Conservation (phyloP, 2,797 vertebrate genomes). For the Syndactyla subalaris region DNA sequence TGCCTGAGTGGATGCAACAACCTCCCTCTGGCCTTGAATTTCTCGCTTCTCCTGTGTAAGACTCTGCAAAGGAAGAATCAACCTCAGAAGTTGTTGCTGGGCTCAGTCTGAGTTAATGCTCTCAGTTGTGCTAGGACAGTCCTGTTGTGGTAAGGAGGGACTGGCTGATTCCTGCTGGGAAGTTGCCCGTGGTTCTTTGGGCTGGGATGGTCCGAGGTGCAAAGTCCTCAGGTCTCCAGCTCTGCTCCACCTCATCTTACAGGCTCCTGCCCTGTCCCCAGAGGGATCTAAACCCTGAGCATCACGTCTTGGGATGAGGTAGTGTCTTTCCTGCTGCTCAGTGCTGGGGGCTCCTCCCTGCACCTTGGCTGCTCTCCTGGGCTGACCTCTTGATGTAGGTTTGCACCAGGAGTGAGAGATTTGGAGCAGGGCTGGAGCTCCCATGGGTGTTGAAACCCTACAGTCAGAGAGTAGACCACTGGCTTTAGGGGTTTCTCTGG, state of each 20-base stretch:
- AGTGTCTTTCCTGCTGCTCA: background rate
- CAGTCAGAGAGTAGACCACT: background rate
- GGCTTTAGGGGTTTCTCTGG: background rate
- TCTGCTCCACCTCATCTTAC: background rate
- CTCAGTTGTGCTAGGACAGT: background rate
- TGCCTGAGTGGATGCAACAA: background rate
- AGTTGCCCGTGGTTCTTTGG: background rate
- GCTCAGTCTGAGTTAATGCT: background rate
- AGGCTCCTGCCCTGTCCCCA: background rate
- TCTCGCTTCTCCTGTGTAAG: background rate
- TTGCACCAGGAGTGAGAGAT: background rate
- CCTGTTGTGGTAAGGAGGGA: background rate
- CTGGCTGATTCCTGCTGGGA: background rate
- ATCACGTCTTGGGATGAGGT: background rate
- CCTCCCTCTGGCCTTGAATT: background rate
- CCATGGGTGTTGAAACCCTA: background rate
- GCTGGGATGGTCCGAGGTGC: accelerated
- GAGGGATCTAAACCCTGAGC: background rate
- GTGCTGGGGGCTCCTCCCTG: background rate
- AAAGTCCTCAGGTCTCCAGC: background rate
- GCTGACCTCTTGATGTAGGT: background rate
- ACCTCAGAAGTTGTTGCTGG: background rate
- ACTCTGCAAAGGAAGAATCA: background rate
- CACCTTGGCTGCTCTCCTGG: background rate
- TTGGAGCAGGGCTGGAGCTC: background rate